Base-by-base conservation (phyloP, 30 jellyfish, hydroid and myxozoan species). In the Aurelia sp. region DNA sequence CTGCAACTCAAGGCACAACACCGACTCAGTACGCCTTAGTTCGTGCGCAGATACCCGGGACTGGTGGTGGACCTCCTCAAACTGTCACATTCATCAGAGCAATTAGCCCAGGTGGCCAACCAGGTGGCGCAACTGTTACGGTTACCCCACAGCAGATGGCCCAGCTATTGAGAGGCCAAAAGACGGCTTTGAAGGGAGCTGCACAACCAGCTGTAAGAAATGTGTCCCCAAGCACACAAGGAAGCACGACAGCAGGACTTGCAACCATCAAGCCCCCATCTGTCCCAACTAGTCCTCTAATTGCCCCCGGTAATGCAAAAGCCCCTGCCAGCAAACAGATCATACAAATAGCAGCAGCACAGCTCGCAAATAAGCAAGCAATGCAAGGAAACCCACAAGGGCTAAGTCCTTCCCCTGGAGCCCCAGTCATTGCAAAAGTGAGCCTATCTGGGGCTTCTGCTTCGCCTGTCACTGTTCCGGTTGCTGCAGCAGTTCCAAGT, bases 91-190 rank as follows among this genome's bases (percentile, higher is more conserved):
- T 94, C 71, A 94, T 94, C 61, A 91, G 99, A 31, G 99, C 99
- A 5, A 94, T 94, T 13, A 96, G 93, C 60, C 99, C 99, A 11
- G 92, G 96, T 53, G 94, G 96, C 3, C 93, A 87, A 57, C 91
- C 92, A 18, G 87, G 71, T 13, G 86, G 93, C 24, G 94, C 99
- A n/a, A 94, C 99, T 12, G 99, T 94, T 63, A 89, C 97, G 15
- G 97, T 94, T 53, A 94, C 99, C 11, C 99, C 99, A 4, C 99
- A 94, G 77, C 99, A 94, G 66, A 94, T 94, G 99, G 99, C 99
- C 19, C 97, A 97, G 3, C 63, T 94, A 22, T 52, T 94, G 13
- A 78, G 96, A 64, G 99, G 97, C 2, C 99, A 94, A 66, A 80
- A 88, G 31, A 80, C 91, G 7, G 91, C 90, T 57, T 40, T 77